Percentiles rank a stretch among this genome's conserved stretches.
Conservation (phyloP, 2,797 vertebrate species). For the Dromococcyx pavoninus region DNA sequence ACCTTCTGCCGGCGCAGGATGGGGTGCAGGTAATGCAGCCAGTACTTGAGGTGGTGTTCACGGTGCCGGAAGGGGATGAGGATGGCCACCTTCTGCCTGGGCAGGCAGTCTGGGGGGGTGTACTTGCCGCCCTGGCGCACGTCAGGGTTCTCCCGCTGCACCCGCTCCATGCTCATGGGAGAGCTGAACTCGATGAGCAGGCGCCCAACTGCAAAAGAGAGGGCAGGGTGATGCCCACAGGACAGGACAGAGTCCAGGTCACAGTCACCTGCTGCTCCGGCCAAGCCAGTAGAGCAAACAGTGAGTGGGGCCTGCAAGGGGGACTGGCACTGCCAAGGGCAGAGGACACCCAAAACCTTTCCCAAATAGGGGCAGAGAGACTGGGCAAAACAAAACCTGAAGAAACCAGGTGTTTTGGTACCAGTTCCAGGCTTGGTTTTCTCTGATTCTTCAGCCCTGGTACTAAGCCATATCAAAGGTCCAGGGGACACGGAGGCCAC, state of each 20-base stretch:
- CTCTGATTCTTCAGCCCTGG: not conserved
- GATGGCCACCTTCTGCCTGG: conserved; percentile 94
- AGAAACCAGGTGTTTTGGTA: not conserved
- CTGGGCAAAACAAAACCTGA: not conserved
- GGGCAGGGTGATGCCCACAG: not conserved
- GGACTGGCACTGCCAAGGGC: not conserved
- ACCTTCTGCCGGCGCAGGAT: conserved; percentile 95
- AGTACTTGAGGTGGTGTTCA: conserved; percentile 97
- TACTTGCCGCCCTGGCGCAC: conserved; percentile 94
- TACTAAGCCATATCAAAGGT: not conserved
- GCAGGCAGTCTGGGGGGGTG: conserved; percentile 87
- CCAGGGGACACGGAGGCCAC: not conserved
- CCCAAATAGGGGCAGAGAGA: not conserved
- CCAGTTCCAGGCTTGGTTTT: not conserved
- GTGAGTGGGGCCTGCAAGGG: not conserved
- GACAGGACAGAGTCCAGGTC: not conserved
- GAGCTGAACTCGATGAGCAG: conserved; percentile 98
- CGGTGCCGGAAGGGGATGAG: conserved; percentile 98
- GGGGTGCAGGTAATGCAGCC: conserved; percentile 98
- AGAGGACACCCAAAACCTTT: not conserved
- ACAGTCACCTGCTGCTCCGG: not conserved
- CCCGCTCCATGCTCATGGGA: conserved; percentile 95
- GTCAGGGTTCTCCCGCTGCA: conserved; percentile 95
- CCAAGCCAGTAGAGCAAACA: not conserved
- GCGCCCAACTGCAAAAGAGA: conserved; percentile 87